Evolutionary conservation across 2,113 vertebrate genomes (phyloP).

Genomic region (Notiomystis cincta): DNA sequence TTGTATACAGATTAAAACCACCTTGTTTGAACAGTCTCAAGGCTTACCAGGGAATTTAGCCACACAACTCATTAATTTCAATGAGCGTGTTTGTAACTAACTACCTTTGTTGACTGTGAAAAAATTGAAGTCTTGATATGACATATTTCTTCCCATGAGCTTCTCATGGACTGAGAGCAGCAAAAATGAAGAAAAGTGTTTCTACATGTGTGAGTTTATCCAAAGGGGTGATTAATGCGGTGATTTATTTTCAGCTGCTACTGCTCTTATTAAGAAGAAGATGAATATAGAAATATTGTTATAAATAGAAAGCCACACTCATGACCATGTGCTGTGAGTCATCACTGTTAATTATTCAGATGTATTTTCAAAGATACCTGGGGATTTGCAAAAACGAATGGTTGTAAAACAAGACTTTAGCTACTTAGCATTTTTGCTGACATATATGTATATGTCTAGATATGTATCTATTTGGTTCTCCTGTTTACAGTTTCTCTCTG

Average conservation of each 20-base stretch:
- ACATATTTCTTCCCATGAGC: background rate
- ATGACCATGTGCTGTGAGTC: constrained; percentile 36
- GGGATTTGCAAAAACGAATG: background rate
- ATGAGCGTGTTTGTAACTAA: background rate
- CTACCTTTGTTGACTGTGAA: background rate
- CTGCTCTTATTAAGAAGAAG: background rate
- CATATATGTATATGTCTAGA: background rate
- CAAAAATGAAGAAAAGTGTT: background rate
- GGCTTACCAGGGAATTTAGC: background rate
- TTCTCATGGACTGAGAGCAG: background rate
- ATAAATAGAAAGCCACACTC: constrained; percentile 36
- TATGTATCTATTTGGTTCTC: background rate
- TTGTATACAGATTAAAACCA: background rate
- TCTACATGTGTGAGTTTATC: background rate
- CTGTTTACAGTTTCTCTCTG: background rate
- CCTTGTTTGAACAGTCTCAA: background rate
- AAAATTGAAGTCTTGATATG: background rate
- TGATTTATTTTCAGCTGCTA: background rate
- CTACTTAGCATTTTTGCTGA: background rate
- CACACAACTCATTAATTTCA: constrained; percentile 4
- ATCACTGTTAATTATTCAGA: constrained; percentile 36
- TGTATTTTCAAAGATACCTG: constrained; percentile 3
- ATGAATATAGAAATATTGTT: constrained; percentile 25
- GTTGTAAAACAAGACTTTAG: background rate
- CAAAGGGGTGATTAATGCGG: background rate